Evolutionary conservation across 1,140 invertebrate species (phyloP), one percentile per base, ranked within the genome.

Genomic region (Atta texana): DNA sequence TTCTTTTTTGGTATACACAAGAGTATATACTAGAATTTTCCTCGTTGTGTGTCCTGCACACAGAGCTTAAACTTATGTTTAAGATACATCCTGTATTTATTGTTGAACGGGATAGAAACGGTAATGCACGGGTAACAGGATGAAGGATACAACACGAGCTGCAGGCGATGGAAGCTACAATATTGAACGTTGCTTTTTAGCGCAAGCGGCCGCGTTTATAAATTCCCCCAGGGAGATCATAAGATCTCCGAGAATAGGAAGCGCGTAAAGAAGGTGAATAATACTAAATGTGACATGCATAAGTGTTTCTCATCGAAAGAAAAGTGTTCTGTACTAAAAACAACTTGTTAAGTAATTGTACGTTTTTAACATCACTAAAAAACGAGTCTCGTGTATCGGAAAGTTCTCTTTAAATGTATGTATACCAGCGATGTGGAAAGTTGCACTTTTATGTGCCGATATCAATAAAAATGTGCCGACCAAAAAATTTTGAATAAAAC

Each of bases 131-230:
- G 21, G 63, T 80, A 80, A 80, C 77, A 59, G 77, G 63, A 80
- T 80, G 76, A 80, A 80, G 76, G 63, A 66, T 68, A 80, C 64
- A 69, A 49, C 31, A 21, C 28, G 49, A 55, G 77, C 63, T 80
- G 77, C n/a, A 57, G 77, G 63, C 77, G 63, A 80, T 80, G 77
- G 63, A 68, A 68, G 63, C 63, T 80, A 80, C 77, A 80, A 80
- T 80, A 80, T 80, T 80, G 77, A 63, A 80, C 77, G 31, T 80
- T 80, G 77, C 77, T 80, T 80, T 80, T 80, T 69, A 80, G 77
- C 63, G n/a, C 63, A 28, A 66, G 61, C 44, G 44, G 76, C 63
- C 34, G n/a, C 77, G 63, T 80, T 80, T 44, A 68, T 80, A 80
- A 80, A 80, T 80, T 69, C 63, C 77, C 63, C 49, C 31, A 31